phyloP scores from a whole-genome alignment of 2,113 vertebrate species.

The Pionites leucogaster region DNA sequence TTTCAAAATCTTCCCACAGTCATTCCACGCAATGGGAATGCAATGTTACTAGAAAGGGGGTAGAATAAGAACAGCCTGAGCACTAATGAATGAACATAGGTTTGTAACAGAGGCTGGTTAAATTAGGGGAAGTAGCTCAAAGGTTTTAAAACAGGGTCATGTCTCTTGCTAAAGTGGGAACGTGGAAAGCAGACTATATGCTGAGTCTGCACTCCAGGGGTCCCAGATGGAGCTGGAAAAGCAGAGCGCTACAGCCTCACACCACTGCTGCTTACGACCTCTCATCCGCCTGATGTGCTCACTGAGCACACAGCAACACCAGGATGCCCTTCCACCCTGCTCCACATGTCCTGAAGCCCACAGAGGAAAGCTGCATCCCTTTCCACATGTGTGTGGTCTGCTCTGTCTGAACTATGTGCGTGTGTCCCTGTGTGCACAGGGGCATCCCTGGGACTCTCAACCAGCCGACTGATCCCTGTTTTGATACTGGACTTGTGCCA shows the following conservation, averaged over 20 bases:
- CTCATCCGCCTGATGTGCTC: neutral
- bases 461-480: rapidly evolving
- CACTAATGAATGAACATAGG: neutral
- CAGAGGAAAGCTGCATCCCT: rapidly evolving
- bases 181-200: rapidly evolving
- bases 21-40: conserved; percentile 4
- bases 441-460: neutral
- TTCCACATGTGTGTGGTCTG: neutral
- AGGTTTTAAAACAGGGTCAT: neutral
- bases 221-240: neutral
- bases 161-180: neutral
- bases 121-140: rapidly evolving
- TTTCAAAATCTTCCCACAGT: conserved; percentile 37
- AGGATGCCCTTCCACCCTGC: neutral
- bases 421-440: neutral
- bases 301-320: rapidly evolving
- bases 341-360: rapidly evolving
- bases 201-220: neutral
- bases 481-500: neutral
- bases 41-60: neutral
- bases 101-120: neutral
- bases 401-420: neutral
- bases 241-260: neutral
- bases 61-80: neutral
- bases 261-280: neutral